Conservation (phyloP, 2,797 vertebrate species). For the Anguilla pacifica region DNA sequence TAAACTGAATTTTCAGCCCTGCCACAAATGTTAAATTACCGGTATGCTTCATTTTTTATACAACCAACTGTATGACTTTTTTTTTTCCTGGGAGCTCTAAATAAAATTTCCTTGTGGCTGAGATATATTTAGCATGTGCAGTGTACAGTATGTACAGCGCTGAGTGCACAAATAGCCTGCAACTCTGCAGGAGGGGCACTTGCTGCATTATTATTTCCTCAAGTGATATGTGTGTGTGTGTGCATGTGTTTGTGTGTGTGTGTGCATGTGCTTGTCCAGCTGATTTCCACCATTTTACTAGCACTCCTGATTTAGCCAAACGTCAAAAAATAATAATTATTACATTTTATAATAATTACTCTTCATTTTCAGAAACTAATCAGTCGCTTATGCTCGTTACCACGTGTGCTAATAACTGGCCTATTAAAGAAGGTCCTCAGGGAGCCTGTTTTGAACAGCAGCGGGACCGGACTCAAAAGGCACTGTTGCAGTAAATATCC, state of each 20-base stretch:
- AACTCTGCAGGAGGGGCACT: background rate
- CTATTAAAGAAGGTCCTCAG: background rate
- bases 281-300: background rate
- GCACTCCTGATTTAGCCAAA: background rate
- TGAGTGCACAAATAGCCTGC: background rate
- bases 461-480: background rate
- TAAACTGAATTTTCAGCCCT: background rate
- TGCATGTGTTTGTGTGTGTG: too few relatives aligned
- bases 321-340: background rate
- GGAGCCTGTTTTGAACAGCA: constrained; percentile 5
- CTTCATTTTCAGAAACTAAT: background rate
- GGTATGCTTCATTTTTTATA: background rate
- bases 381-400: background rate
- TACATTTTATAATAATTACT: background rate
- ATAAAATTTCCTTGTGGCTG: background rate
- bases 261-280: background rate
- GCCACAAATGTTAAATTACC: background rate
- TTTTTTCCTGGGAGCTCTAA: background rate
- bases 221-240: background rate
- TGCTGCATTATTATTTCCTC: background rate
- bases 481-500: constrained; percentile 16
- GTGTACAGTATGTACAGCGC: background rate
- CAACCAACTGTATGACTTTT: background rate
- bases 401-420: constrained; percentile 3
- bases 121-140: background rate